phyloP scores from a whole-genome alignment of 2,797 vertebrate genomes.

The Lates japonicus region DNA sequence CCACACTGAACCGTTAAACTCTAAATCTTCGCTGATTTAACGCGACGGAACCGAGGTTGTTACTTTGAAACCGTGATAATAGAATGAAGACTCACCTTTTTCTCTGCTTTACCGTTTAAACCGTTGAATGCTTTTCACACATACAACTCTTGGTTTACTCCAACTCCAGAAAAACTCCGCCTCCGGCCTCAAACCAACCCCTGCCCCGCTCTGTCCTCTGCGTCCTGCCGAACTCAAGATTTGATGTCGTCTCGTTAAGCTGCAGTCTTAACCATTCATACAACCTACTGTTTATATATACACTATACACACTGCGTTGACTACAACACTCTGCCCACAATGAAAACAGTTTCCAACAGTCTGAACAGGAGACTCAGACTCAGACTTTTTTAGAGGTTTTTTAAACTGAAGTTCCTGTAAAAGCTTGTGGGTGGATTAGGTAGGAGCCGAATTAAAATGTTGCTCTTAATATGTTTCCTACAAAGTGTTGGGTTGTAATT shows the following conservation, averaged over 20 bases:
- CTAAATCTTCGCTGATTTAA: background rate
- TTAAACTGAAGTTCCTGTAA: too few species aligned
- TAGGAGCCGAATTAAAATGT: too few species aligned
- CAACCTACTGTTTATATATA: too few species aligned
- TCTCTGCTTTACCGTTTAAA: background rate
- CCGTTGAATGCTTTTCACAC: too few species aligned
- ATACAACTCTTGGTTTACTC: background rate
- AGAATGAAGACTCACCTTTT: background rate
- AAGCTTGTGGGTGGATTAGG: too few species aligned
- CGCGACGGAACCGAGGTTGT: background rate
- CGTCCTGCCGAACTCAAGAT: background rate
- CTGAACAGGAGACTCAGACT: too few species aligned
- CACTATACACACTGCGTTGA: background rate
- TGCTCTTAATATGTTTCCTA: too few species aligned
- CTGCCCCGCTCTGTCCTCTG: background rate
- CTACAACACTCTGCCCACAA: background rate
- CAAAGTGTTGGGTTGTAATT: background rate
- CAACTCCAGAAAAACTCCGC: constrained; percentile 33
- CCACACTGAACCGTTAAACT: too few species aligned
- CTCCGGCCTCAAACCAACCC: constrained; percentile 9
- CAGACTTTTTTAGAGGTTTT: too few species aligned
- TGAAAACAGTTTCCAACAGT: too few species aligned
- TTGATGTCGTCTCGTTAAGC: too few species aligned
- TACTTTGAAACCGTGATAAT: too few species aligned
- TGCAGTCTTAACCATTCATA: background rate